These are phyloP conservation scores for Stratiolaelaps scimitus DNA, from an alignment of 1,140 invertebrate species.

Conservation along the genomic window DNA sequence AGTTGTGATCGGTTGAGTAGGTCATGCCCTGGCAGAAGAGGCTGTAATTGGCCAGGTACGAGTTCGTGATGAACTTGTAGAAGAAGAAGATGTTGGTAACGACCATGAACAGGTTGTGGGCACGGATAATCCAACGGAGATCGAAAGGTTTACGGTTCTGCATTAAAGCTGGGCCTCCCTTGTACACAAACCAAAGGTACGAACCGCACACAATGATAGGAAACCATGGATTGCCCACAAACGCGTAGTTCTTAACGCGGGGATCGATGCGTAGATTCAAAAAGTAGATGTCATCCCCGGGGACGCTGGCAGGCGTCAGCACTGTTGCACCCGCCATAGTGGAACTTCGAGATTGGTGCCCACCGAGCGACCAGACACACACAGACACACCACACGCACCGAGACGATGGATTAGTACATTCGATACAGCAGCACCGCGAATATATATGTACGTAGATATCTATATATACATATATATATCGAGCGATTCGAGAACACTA, in stretches of 20 bases:
- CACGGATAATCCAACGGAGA: conserved; percentile 59
- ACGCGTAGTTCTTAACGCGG: neutral
- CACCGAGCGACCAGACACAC: no score
- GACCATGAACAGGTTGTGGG: conserved; percentile 69
- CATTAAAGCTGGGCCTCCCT: conserved; percentile 65
- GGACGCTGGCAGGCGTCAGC: no score
- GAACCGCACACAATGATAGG: conserved; percentile 26
- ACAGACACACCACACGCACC: no score
- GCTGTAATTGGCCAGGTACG: conserved; percentile 31
- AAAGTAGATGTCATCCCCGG: conserved; percentile 19
- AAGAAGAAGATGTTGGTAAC: conserved; percentile 29
- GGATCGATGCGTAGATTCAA: conserved; percentile 19
- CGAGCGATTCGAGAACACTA: no score
- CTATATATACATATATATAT: no score
- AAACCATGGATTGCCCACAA: conserved; percentile 20
- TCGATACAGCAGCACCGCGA: no score
- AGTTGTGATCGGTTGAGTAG: conserved; percentile 3
- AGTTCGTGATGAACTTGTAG: conserved; percentile 34
- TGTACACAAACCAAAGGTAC: conserved; percentile 36
- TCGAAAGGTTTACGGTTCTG: conserved; percentile 61
- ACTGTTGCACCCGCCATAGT: no score
- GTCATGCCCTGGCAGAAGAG: conserved; percentile 28
- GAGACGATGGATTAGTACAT: no score
- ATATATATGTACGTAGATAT: no score
- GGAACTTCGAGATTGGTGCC: no score